Base-by-base conservation (phyloP, 2,888 invertebrate genomes). In the Coelogynopora nodosa region DNA sequence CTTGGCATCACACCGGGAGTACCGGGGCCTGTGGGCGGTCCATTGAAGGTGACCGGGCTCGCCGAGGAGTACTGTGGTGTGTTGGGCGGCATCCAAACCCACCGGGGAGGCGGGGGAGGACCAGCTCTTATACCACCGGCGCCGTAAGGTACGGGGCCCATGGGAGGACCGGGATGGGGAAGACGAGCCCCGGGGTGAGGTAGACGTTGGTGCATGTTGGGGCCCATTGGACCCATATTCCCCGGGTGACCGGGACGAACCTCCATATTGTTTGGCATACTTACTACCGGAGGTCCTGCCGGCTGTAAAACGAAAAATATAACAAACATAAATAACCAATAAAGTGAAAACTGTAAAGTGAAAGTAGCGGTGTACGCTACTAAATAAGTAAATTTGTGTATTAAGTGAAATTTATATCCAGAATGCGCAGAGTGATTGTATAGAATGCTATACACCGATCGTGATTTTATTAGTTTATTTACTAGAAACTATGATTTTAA, bases 1-100 rank as follows among this genome's bases (percentile, higher is more conserved):
- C 82, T 82, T 2, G 82, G 82, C 82, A 82, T 82, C 27, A 82
- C 31, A 5, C 82, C 82, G 5, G 82, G 82, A 1, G 82, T 82
- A 13, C 82, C 82, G 27, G 82, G 82, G 10, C 82, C 82, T 5
- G 82, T 30, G 18, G 82, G 82, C 5, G 82, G 82, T 27, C 82
- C 82, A 28, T 82, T 82, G 82, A 82, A 82, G 10, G 82, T 31
- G 10, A 82, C 82, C 30, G 82, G 82, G 23, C 30, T 31, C 1
- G 82, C 82, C 2, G 82, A 82, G 30, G 82, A 82, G 31, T 82
- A 82, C 29, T 82, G 82, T 2, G 74, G 74, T 5, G 82, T 13
- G 27, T 29, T 30, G 5, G 82, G 82, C 2, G 82, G 82, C 31
- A 82, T 31, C 82, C 82, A 82, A 5, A 31, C 30, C 5, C 30